Base-by-base conservation (phyloP, 2,888 invertebrate species). In the Patella depressa region DNA sequence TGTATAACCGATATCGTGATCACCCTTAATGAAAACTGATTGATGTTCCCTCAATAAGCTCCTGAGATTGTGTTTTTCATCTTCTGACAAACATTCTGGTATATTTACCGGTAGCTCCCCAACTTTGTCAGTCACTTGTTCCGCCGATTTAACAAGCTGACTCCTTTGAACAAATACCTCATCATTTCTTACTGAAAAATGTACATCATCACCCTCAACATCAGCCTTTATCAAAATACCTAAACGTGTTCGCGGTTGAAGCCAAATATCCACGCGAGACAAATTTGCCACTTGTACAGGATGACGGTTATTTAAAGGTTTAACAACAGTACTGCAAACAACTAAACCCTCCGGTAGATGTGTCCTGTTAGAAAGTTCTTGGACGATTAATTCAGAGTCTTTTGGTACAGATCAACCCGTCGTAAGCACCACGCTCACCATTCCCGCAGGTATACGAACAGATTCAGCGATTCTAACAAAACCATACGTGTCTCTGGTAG, bases 1-100 rank as follows among this genome's bases (percentile, higher is more conserved):
- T 29, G 76, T 79, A 71, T 74, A 79, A 17, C 79, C 77, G 24
- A 79, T 53, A 65, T 73, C 78, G 3, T 65, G 15, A 53, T 77
- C 76, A 53, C 59, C 5, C 34, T 72, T 45, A 15, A 53, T 59
- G 69, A 79, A 79, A 15, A 79, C 72, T 45, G 75, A 73, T 15
- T n/a, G 14, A 70, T 79, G 74, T 34, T 71, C 34, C 7, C 55
- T 29, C 72, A 78, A 78, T 53, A 78, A 53, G 11, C 24, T 34
- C n/a, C 29, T 15, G 53, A 77, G 65, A 4, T 65, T 69, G 15
- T 69, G 11, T 53, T 59, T 45, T 69, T 73, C 45, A n/a, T 54
- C 19, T 54, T 73, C 77, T 73, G 45, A 55, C 15, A 53, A 72
- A 17, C 54, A 53, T 29, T 34, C 34, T 34, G 34, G 4, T 34